A percentile compares a stretch with the other conserved stretches of the same genome.
phyloP scores from a whole-genome alignment of 2,797 vertebrate species.

The Streptopelia turtur region DNA sequence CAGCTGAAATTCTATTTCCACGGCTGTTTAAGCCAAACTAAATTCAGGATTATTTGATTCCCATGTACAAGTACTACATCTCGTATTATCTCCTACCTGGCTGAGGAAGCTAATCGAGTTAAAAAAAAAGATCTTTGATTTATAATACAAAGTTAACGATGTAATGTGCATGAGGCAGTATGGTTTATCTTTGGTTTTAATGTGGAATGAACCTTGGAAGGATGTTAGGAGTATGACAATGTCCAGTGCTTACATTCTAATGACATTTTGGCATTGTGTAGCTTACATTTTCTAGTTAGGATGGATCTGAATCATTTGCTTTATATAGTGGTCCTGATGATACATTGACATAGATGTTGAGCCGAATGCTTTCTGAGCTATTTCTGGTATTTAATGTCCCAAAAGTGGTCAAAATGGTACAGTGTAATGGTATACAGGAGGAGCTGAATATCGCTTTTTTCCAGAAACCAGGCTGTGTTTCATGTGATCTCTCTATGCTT shows the following conservation, averaged over 20 bases:
- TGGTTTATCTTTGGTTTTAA: not conserved
- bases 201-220: not conserved
- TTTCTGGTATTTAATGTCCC: conserved; percentile 18
- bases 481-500: conserved; percentile 24
- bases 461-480: conserved; percentile 9
- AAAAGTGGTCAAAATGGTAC: conserved; percentile 11
- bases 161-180: not conserved
- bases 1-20: not conserved
- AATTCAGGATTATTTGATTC: not conserved
- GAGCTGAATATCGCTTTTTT: conserved; percentile 1
- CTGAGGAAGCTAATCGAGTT: not conserved
- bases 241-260: not conserved
- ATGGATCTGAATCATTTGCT: not conserved
- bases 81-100: not conserved
- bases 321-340: not conserved
- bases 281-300: not conserved
- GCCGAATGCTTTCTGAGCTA: conserved; percentile 20
- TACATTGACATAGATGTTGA: not conserved
- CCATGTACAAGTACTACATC: not conserved
- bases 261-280: not conserved
- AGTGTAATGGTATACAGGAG: not conserved
- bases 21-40: not conserved
- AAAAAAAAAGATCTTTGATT: not conserved
- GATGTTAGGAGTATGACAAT: not conserved
- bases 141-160: not conserved